phyloP scores from a whole-genome alignment of 2,113 vertebrate genomes.

The Hippopotamus amphibius region DNA sequence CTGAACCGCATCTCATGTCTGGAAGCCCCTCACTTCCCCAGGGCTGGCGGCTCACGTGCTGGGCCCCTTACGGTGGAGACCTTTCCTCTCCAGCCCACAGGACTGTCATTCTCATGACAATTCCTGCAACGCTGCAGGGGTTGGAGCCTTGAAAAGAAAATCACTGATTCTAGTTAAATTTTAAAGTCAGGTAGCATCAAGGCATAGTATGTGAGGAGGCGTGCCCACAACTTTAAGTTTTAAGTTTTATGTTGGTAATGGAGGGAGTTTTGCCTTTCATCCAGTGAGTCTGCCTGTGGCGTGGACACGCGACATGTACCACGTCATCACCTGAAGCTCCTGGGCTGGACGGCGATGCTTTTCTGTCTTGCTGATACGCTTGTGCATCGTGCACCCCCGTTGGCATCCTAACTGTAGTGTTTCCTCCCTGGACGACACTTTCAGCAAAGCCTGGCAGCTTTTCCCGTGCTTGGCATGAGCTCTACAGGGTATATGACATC shows the following conservation, averaged over 20 bases:
- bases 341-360: background rate
- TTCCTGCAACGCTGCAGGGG: constrained; percentile 38
- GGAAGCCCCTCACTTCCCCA: rapidly evolving
- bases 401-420: background rate
- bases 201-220: background rate
- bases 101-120: background rate
- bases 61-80: background rate
- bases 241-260: background rate
- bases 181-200: constrained; percentile 47
- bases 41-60: background rate
- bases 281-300: background rate
- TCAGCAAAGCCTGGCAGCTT: constrained; percentile 27
- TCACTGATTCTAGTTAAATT: background rate
- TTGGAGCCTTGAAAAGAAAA: constrained; percentile 33
- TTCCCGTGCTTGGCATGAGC: constrained; percentile 39
- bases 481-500: constrained; percentile 41
- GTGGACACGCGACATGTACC: background rate
- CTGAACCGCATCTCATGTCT: rapidly evolving
- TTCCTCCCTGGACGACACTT: background rate
- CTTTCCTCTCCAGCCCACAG: background rate
- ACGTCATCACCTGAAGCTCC: background rate
- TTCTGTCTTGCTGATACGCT: background rate
- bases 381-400: background rate
- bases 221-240: constrained; percentile 50
- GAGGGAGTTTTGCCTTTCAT: background rate